Conservation (phyloP, 2,888 invertebrate species). For the Carterocephalus palaemon region DNA sequence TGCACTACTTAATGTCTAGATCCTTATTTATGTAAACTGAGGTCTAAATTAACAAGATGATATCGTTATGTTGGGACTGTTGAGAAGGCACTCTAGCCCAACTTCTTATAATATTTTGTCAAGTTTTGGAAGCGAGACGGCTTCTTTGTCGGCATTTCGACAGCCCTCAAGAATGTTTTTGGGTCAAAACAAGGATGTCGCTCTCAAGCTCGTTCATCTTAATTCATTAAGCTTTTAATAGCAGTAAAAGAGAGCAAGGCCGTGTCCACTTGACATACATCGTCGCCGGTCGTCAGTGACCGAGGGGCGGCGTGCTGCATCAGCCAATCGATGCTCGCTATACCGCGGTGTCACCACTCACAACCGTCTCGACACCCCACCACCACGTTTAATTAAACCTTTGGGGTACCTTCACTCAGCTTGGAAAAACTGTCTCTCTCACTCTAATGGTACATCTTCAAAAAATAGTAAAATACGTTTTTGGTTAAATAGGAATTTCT, state of each 20-base stretch:
- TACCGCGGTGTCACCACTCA: constrained; percentile 45
- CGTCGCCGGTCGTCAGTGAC: constrained; percentile 56
- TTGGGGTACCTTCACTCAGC: too few species aligned
- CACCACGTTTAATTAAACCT: constrained; percentile 32
- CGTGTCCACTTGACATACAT: constrained; percentile 72
- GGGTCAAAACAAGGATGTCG: constrained; percentile 38
- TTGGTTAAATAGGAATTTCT: too few species aligned
- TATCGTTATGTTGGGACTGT: too few species aligned
- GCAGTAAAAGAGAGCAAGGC: constrained; percentile 71
- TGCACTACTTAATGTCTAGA: too few species aligned
- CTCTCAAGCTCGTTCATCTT: constrained; percentile 59
- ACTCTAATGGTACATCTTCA: too few species aligned
- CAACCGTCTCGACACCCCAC: constrained; percentile 52
- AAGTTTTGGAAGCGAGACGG: constrained; percentile 17
- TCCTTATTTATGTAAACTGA: too few species aligned
- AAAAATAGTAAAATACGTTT: too few species aligned
- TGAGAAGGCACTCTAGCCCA: background rate
- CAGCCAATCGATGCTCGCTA: constrained; percentile 65
- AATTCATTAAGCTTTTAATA: constrained; percentile 76
- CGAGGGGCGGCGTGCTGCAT: constrained; percentile 65
- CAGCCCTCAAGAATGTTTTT: constrained; percentile 35
- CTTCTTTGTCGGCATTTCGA: constrained; percentile 22
- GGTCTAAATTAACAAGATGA: too few species aligned
- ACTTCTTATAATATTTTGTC: constrained; percentile 14
- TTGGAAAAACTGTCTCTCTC: too few species aligned